A percentile compares a stretch with the other conserved stretches of the same genome.
These are phyloP conservation scores for Bombus superbus DNA, from an alignment of 1,140 invertebrate species.

Conservation along the genomic window DNA sequence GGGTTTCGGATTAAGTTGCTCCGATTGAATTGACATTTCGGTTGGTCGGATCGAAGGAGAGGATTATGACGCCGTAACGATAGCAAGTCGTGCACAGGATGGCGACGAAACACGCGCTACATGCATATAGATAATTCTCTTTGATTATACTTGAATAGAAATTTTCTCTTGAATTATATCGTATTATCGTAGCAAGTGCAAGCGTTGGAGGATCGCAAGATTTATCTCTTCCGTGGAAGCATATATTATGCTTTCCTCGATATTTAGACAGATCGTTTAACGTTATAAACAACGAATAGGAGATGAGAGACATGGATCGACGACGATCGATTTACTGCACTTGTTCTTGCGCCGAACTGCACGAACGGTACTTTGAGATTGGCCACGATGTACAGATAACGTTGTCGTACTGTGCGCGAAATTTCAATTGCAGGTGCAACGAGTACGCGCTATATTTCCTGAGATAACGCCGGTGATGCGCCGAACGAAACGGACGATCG, in stretches of 20 bases:
- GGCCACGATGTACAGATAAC: conserved; percentile 42
- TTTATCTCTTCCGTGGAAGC: background rate
- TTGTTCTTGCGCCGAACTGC: background rate
- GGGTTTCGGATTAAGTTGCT: background rate
- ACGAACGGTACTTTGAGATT: conserved; percentile 8
- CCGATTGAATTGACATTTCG: background rate
- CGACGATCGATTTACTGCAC: background rate
- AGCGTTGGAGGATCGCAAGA: no score
- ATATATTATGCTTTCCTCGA: background rate
- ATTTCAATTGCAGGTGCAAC: conserved; percentile 35
- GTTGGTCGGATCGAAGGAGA: background rate
- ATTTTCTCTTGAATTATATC: no score
- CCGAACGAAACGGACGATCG: background rate
- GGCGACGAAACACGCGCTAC: no score
- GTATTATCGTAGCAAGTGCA: no score
- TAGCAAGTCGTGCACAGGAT: background rate
- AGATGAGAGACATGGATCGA: background rate
- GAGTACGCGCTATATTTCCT: background rate
- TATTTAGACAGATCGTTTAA: background rate
- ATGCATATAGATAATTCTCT: no score
- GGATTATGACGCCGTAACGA: background rate
- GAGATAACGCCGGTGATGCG: background rate
- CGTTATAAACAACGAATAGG: background rate
- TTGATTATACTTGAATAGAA: no score
- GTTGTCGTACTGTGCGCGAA: conserved; percentile 38